Percentiles rank a stretch among this genome's conserved stretches.
These are phyloP conservation scores for Grallaria varia DNA, from an alignment of 2,113 vertebrate species.

Conservation along the genomic window DNA sequence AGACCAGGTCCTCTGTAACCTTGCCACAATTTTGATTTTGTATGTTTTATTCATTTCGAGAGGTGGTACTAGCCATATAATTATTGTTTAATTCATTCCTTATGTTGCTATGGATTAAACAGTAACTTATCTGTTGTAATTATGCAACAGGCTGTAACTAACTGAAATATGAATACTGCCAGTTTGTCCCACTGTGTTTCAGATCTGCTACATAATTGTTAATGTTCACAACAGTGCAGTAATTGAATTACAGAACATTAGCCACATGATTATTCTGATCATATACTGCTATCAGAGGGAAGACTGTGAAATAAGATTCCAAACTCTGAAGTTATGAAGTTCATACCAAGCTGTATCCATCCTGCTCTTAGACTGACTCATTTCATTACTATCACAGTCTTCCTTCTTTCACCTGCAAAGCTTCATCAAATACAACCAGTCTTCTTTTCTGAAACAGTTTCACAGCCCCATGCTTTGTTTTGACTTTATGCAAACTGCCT, in stretches of 20 bases:
- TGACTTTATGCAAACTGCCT: background rate
- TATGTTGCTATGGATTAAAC: conserved; percentile 30
- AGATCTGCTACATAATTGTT: conserved; percentile 61
- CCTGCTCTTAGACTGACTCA: background rate
- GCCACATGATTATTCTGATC: conserved; percentile 61
- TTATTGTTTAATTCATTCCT: conserved; percentile 47
- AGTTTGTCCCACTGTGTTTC: conserved; percentile 66
- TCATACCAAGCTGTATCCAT: background rate
- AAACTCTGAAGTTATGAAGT: conserved; percentile 31
- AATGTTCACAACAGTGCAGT: conserved; percentile 62
- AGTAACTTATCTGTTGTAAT: conserved; percentile 62
- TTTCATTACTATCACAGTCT: background rate
- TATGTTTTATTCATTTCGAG: background rate
- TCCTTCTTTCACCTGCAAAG: background rate
- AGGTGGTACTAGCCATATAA: background rate
- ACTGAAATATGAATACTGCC: conserved; percentile 60
- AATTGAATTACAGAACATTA: conserved; percentile 78
- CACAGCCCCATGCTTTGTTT: background rate
- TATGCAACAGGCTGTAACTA: conserved; percentile 59
- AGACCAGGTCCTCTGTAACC: background rate
- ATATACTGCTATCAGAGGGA: conserved; percentile 49
- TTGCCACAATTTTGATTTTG: background rate
- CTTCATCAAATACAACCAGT: background rate
- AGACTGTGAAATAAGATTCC: conserved; percentile 43
- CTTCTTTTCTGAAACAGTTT: background rate